Percentiles rank a stretch among this genome's conserved stretches.
Conservation (phyloP, 2,113 vertebrate genomes). For the Clarias macrocephalus region DNA sequence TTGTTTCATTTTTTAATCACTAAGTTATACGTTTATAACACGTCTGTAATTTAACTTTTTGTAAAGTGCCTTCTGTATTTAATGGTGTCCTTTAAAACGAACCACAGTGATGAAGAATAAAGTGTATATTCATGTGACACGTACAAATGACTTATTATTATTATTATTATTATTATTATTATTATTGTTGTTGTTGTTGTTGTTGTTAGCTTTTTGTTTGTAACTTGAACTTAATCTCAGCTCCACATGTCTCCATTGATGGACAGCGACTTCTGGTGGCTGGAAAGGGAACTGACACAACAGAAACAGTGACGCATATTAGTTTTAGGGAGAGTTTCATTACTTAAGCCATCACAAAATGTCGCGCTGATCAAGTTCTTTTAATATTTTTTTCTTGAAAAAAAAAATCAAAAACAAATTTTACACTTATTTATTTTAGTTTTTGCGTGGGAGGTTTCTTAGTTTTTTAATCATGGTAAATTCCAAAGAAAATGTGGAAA, state of each 20-base stretch:
- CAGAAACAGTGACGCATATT: no score
- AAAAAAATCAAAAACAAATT: background rate
- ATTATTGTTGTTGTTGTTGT: background rate
- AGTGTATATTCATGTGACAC: slow-evolving; percentile 53
- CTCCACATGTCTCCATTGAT: background rate
- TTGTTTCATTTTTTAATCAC: slow-evolving; percentile 57
- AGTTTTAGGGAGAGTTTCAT: background rate
- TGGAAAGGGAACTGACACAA: background rate
- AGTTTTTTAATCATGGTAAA: background rate
- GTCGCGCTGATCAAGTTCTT: background rate
- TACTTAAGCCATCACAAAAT: background rate
- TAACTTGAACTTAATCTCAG: background rate
- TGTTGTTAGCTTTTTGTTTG: background rate
- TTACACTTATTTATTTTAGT: background rate
- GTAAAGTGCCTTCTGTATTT: slow-evolving; percentile 96
- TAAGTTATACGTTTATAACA: slow-evolving; percentile 73
- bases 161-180: background rate
- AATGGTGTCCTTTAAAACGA: slow-evolving; percentile 77
- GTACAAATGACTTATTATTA: background rate
- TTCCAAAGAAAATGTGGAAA: no score
- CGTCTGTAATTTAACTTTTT: slow-evolving; percentile 77
- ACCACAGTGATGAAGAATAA: slow-evolving; percentile 60
- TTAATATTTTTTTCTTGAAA: background rate
- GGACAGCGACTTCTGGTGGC: slow-evolving; percentile 20
- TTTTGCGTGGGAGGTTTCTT: background rate